Conservation (phyloP, 2,888 invertebrate genomes). For the Lutraria lutraria region DNA sequence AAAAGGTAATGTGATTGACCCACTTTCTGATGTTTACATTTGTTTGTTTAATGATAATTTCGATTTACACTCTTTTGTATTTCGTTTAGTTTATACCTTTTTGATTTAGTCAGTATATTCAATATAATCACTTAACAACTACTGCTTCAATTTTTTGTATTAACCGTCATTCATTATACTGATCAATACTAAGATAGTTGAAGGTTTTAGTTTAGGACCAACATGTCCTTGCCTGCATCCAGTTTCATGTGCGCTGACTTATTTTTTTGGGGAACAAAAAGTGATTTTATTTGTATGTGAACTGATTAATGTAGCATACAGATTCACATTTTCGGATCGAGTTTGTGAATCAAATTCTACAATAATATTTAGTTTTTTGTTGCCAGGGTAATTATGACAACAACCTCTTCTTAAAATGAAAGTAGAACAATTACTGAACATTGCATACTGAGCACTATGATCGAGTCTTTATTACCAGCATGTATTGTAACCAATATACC, state of each 20-base stretch:
- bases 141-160: neutral
- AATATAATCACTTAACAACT: neutral
- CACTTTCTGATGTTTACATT: slow-evolving; percentile 50
- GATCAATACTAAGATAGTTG: slow-evolving; percentile 5
- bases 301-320: neutral
- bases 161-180: neutral
- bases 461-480: too few species aligned
- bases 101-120: neutral
- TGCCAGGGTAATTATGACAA: slow-evolving; percentile 67
- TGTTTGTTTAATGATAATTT: slow-evolving; percentile 13
- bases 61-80: neutral
- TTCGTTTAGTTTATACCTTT: neutral
- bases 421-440: slow-evolving; percentile 20
- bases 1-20: slow-evolving; percentile 74
- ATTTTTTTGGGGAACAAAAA: neutral
- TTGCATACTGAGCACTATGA: neutral
- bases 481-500: too few species aligned
- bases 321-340: neutral
- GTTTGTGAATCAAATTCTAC: neutral
- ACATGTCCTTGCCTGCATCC: slow-evolving; percentile 25
- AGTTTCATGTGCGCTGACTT: neutral
- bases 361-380: slow-evolving; percentile 25
- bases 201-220: neutral
- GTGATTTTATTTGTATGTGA: neutral
- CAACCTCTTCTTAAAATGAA: slow-evolving; percentile 54